Evolutionary conservation across 1,140 invertebrate species (phyloP).

Genomic region (Drosophila guanche): DNA sequence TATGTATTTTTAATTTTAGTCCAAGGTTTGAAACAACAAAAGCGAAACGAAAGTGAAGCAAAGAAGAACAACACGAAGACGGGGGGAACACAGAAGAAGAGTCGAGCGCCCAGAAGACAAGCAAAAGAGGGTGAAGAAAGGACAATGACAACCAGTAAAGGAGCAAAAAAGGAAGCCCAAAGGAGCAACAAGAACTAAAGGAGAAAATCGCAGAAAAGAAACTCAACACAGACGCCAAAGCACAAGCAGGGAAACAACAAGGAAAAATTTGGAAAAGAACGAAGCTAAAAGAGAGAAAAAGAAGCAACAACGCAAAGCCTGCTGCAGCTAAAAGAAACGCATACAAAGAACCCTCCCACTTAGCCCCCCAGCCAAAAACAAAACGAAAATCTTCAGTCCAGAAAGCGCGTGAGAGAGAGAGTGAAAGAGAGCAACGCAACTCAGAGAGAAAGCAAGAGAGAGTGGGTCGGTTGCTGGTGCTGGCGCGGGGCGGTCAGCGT

Average conservation of each 20-base stretch:
- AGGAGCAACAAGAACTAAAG: no score
- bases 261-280: no score
- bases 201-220: no score
- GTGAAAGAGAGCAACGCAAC: slow-evolving; percentile 1
- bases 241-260: no score
- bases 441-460: slow-evolving; percentile 7
- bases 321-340: slow-evolving; percentile 40
- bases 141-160: no score
- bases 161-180: no score
- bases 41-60: slow-evolving; percentile 17
- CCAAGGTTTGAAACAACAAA: slow-evolving; percentile 80
- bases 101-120: not conserved
- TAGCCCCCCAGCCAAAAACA: slow-evolving; percentile 50
- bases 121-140: no score
- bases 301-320: no score
- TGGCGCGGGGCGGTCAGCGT: slow-evolving; percentile 26
- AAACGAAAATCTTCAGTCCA: not conserved
- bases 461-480: slow-evolving; percentile 17
- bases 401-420: slow-evolving; percentile 11
- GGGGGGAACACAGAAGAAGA: not conserved
- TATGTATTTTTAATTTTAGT: slow-evolving; percentile 81
- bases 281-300: no score
- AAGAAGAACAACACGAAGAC: slow-evolving; percentile 8
- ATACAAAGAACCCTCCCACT: slow-evolving; percentile 46
- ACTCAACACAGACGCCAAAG: no score